A percentile compares a stretch with the other conserved stretches of the same genome.
phyloP scores from a whole-genome alignment of 1,140 invertebrate genomes.

The Nasonia longicornis region DNA sequence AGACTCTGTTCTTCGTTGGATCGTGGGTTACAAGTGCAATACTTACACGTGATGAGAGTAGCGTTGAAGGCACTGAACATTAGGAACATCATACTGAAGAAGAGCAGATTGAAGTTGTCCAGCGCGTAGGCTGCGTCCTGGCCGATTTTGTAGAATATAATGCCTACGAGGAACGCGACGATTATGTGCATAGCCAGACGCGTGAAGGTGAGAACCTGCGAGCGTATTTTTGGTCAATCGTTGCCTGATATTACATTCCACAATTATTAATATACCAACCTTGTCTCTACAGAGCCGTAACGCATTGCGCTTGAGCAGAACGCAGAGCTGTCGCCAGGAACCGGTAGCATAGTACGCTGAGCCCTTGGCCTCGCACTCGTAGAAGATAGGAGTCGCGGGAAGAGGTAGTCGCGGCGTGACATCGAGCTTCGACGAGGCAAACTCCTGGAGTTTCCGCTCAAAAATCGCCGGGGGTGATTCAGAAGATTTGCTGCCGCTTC shows the following conservation, averaged over 20 bases:
- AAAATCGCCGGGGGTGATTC: neutral
- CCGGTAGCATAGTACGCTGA: conserved; percentile 66
- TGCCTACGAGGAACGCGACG: conserved; percentile 84
- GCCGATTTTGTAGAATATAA: conserved; percentile 85
- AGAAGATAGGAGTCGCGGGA: conserved; percentile 38
- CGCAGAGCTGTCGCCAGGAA: conserved; percentile 72
- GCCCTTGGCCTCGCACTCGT: conserved; percentile 46
- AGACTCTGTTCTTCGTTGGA: neutral
- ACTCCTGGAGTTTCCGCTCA: neutral
- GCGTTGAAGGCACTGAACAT: conserved; percentile 91
- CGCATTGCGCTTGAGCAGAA: conserved; percentile 73
- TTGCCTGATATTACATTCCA: too few relatives aligned
- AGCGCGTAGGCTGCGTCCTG: conserved; percentile 79
- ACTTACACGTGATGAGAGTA: conserved; percentile 88
- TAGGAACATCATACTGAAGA: conserved; percentile 86
- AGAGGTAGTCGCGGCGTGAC: conserved; percentile 45
- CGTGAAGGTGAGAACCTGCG: conserved; percentile 79
- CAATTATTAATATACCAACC: conserved; percentile 49
- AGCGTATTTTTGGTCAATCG: too few relatives aligned
- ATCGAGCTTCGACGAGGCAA: conserved; percentile 2
- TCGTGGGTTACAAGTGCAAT: neutral
- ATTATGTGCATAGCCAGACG: conserved; percentile 80
- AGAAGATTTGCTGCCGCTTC: neutral
- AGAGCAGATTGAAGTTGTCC: conserved; percentile 83
- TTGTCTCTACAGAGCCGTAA: conserved; percentile 65